Conservation (phyloP, 2,888 invertebrate species). For the Cephus sareptanus region DNA sequence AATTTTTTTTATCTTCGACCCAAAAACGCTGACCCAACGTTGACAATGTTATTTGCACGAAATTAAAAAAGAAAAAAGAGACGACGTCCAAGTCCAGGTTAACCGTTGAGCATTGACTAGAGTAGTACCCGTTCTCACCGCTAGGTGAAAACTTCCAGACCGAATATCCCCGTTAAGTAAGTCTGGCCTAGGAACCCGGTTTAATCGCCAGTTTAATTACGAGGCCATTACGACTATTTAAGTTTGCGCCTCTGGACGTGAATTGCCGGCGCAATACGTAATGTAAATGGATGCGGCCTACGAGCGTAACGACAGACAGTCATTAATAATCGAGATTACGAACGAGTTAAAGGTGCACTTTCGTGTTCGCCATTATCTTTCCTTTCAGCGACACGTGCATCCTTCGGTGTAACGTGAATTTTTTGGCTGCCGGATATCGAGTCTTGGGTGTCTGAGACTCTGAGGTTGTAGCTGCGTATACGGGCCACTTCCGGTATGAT, state of each 20-base stretch:
- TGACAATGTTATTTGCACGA: too few species aligned
- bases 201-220: neutral
- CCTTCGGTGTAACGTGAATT: neutral
- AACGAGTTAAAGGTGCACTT: neutral
- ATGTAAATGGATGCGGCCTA: neutral
- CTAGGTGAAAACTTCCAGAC: neutral
- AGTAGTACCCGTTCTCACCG: too few species aligned
- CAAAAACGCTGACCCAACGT: too few species aligned
- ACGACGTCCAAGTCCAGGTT: neutral
- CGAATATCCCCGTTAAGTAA: neutral
- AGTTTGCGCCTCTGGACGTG: neutral
- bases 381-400: neutral
- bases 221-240: neutral
- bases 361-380: neutral
- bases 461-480: neutral
- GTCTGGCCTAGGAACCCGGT: neutral
- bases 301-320: neutral
- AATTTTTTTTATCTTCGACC: too few species aligned
- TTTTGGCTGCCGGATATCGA: fast-evolving
- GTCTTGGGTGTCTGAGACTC: neutral
- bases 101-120: neutral
- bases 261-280: neutral
- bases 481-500: neutral
- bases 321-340: neutral
- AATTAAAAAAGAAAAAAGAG: too few species aligned